phyloP scores from a whole-genome alignment of 2,797 vertebrate species.

The Darevskia nairensis region DNA sequence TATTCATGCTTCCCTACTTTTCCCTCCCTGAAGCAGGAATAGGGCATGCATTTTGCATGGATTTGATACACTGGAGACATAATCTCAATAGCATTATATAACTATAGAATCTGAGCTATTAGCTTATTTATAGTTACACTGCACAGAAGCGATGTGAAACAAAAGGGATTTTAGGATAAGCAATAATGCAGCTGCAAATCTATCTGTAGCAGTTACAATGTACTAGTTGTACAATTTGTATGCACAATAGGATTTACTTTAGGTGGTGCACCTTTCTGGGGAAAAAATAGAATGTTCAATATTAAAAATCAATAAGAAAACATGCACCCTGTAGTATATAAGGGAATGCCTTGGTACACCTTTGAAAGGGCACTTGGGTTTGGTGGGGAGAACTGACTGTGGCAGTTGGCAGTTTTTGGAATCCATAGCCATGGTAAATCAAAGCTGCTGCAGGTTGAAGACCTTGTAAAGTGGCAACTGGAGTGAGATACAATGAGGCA shows the following conservation, averaged over 20 bases:
- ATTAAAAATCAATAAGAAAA: neutral
- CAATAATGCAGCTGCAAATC: neutral
- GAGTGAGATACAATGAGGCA: neutral
- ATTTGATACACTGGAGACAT: slow-evolving; percentile 5
- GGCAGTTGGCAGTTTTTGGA: no score
- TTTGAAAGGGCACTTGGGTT: neutral
- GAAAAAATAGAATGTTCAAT: neutral
- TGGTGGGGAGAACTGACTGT: neutral
- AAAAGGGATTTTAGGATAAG: slow-evolving; percentile 1
- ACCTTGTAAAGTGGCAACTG: neutral
- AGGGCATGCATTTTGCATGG: slow-evolving; percentile 5
- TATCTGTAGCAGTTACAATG: neutral
- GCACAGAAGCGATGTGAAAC: neutral
- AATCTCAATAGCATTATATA: neutral
- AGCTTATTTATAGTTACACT: neutral
- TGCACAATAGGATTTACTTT: neutral
- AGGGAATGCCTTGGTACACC: neutral
- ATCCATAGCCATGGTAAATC: neutral
- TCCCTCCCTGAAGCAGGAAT: neutral
- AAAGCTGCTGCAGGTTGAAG: neutral
- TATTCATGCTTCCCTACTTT: neutral
- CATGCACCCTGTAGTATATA: neutral
- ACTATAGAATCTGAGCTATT: neutral
- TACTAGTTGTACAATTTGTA: neutral
- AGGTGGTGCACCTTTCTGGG: neutral